Evolutionary conservation across 2,797 vertebrate species (phyloP), one percentile per base, ranked within the genome.

Genomic region (Typhlichthys eigenmanni): DNA sequence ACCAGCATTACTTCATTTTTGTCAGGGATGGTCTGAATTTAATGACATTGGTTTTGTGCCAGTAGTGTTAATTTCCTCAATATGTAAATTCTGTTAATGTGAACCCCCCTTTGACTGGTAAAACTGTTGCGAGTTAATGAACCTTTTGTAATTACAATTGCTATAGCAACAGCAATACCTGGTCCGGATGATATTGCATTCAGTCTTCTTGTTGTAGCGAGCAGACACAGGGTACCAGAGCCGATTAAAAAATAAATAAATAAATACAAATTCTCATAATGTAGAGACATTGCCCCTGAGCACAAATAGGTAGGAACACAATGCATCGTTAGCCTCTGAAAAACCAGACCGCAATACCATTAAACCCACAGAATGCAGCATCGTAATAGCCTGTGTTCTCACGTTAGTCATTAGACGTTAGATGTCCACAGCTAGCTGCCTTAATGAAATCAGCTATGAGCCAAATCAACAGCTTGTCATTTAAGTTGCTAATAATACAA

Each of bases 71-170:
- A 94, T 94, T 95, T 95, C 91, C 91, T 92, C 85, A 89, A 89
- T 94, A 95, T 95, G 93, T 94, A 95, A 93, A 95, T 95, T 90
- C 88, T 87, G 88, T 79, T 94, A 93, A 95, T 93, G 90, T 89
- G 89, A 92, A 87, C 69, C 74, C 69, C 70, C 91, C 89, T 90
- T 91, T 92, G 92, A 94, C 93, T 92, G 88, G 91, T 90, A 93
- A 87, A 88, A 92, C 93, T 90, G 88, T 84, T 90, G 91, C 91
- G 93, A 94, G 91, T 94, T 95, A 96, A 96, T 95, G 94, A 95
- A 93, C 92, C 93, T 91, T 87, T 90, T 93, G 92, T 93, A 96
- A 96, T 96, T 95, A 93, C 89, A 85, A 92, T 94, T 91, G 85
- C 94, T 92, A 94, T 94, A 93, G 94, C 90, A 92, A 93, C 92